Evolutionary conservation across 2,113 vertebrate genomes (phyloP).

Genomic region (Carassius carassius): DNA sequence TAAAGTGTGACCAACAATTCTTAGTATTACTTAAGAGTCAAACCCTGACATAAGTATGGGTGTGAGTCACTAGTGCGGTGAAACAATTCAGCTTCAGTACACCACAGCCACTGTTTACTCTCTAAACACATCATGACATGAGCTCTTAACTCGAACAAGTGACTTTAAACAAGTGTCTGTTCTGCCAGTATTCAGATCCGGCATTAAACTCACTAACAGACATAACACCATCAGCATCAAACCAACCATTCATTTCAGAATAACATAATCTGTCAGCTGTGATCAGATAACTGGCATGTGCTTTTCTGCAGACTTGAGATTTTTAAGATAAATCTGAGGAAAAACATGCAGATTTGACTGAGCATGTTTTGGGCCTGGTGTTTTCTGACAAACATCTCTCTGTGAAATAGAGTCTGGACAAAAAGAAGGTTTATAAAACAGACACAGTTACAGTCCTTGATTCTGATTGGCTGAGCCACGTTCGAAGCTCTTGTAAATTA

Average conservation of each 20-base stretch:
- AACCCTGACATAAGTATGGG: constrained; percentile 20
- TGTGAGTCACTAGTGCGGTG: neutral
- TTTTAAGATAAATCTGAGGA: neutral
- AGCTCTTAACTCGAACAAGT: neutral
- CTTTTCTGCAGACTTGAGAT: neutral
- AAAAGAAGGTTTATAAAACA: neutral
- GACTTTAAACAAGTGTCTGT: neutral
- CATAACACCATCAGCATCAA: no score
- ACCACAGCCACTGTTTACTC: neutral
- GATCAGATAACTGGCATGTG: neutral
- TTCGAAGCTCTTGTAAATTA: no score
- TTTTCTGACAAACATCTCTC: neutral
- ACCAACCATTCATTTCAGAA: no score
- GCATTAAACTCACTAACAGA: neutral
- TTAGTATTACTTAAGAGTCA: neutral
- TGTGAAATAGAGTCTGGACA: neutral
- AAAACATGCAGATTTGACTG: neutral
- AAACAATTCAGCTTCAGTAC: neutral
- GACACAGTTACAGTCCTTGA: no score
- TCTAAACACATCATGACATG: constrained; percentile 28
- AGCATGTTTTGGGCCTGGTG: neutral
- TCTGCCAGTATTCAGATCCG: neutral
- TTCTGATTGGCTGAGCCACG: no score
- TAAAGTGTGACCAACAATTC: no score
- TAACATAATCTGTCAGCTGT: neutral